These are phyloP conservation scores for Lucilia sericata DNA, from an alignment of 1,140 invertebrate species.

Conservation along the genomic window DNA sequence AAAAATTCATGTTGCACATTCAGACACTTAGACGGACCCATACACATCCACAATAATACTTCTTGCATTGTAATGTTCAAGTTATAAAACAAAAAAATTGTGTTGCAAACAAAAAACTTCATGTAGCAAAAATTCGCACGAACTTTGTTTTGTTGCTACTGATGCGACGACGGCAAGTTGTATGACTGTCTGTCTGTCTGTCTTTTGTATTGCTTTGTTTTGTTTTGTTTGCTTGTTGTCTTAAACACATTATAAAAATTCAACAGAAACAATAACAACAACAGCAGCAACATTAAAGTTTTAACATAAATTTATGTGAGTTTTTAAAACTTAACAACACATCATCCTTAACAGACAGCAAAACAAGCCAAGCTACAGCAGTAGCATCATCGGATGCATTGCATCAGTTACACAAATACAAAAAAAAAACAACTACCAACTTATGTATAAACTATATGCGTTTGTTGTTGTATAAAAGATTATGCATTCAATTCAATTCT, in stretches of 20 bases:
- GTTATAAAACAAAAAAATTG: neutral
- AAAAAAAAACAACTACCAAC: neutral
- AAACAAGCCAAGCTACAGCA: neutral
- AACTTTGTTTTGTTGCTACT: neutral
- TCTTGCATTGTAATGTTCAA: neutral
- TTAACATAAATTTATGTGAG: conserved; percentile 18
- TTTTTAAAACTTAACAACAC: conserved; percentile 24
- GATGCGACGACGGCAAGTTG: no score
- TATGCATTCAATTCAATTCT: conserved; percentile 12
- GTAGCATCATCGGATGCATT: neutral
- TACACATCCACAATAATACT: no score
- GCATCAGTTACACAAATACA: neutral
- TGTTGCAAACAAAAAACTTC: neutral
- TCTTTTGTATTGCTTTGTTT: neutral
- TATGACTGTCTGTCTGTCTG: no score
- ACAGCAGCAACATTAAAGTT: neutral
- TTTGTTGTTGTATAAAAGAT: neutral
- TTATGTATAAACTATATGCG: neutral
- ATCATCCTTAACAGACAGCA: neutral
- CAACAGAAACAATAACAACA: neutral
- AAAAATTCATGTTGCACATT: conserved; percentile 12
- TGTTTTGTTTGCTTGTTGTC: no score
- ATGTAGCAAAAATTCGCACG: neutral
- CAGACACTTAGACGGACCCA: neutral
- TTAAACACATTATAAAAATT: conserved; percentile 4